Evolutionary conservation across 2,888 invertebrate species (phyloP), one percentile per base, ranked within the genome.

Genomic region (Hydropsyche betteni): DNA sequence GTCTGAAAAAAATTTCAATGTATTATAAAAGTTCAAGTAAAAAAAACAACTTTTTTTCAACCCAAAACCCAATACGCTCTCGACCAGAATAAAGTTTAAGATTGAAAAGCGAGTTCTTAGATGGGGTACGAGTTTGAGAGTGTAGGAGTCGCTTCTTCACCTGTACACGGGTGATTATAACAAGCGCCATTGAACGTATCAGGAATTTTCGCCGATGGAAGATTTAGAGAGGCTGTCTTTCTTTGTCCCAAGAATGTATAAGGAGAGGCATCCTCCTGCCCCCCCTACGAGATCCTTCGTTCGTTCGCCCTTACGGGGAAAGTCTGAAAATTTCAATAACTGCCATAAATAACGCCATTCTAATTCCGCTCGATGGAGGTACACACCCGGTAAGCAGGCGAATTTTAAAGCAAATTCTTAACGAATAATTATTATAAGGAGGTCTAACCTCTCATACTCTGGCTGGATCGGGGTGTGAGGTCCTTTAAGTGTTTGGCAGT

Each of bases 271-370:
- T 64, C 64, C 14, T 12, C 34, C 36, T 38, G 38, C 58, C 38
- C 38, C n/a, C 10, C 64, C 61, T n/a, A 5, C 33, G n/a, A 24
- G 5, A 16, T 24, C 61, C 5, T 61, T 33, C 64, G 55, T 14
- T n/a, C 64, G n/a, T 64, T 64, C 33, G 64, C 64, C 64, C 64
- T 64, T 64, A 64, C 64, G 64, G 64, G n/a, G 64, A 50, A 61
- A 72, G 75, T 77, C 69, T 70, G 77, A 77, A 78, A 78, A 78
- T 78, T 77, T 77, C 77, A 77, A 78, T 78, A 78, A 78, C 69
- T 75, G 74, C 78, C 78, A 78, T 78, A 78, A 78, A 78, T 78
- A 77, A 78, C 76, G 74, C 64, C 73, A 55, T 64, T 69, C 75
- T 74, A 78, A 77, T 78, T 75, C 78, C 77, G 55, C 14, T 36